Base-by-base conservation (phyloP, 2,113 vertebrate species). In the Macrotis lagotis region DNA sequence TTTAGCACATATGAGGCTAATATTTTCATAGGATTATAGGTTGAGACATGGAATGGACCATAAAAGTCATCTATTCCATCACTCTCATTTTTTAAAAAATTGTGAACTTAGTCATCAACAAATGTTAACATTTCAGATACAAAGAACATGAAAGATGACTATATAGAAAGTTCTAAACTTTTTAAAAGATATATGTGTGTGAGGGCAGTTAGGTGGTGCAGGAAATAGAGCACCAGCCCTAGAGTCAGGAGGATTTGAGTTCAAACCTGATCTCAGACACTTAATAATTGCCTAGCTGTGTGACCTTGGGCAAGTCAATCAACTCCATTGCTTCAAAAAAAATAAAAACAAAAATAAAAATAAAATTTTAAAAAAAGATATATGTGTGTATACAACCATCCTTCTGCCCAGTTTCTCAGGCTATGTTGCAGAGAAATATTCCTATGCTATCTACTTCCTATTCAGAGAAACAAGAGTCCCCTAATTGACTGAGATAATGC, bases 1-100 rank as follows among this genome's bases (percentile, higher is more conserved):
- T 96, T 94, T 53, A 50, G 90, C 88, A 25, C 48, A 55, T 59
- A 25, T 89, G 52, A 24, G 66, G 44, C 66, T 50, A 47, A 83
- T 92, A 94, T 8, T 7, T 2, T 44, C 66, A 83, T 83, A 83
- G 66, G 16, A n/a, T 44, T 83, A 83, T 44, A 83, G n/a, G 19
- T 44, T 3, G n/a, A 83, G n/a, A 83, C n/a, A 83, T 24, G 19
- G 19, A 83, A 83, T 24, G n/a, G 31, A n/a, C 31, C 4, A 74
- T 74, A n/a, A 74, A 74, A 11, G 28, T 31, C 28, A 31, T 74
- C 59, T 74, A 44, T 1, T 11, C n/a, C 66, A 44, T 44, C 66
- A 44, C 19, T 19, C 66, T 83, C 37, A 44, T 83, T 44, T 11
- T 12, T n/a, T 24, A 52, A 52, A 52, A 52, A 52, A n/a, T n/a